These are phyloP conservation scores for Dendrocopos noguchii DNA, from an alignment of 2,113 vertebrate species.

Conservation along the genomic window DNA sequence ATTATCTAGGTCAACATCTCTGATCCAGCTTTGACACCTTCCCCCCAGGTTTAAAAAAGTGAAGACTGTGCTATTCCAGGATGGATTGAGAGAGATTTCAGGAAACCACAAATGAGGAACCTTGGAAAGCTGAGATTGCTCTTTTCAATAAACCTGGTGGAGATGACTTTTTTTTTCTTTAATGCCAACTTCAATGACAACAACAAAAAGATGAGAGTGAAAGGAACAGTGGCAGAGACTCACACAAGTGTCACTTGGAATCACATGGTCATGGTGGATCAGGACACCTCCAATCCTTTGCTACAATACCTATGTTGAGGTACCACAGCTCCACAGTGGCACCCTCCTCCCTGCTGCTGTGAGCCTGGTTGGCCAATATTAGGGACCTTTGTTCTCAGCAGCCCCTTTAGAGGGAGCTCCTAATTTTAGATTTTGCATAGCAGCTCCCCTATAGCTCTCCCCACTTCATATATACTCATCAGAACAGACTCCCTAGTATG, in stretches of 20 bases:
- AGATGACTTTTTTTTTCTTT: not conserved
- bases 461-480: fast-evolving
- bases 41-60: not conserved
- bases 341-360: not conserved
- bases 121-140: not conserved
- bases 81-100: not conserved
- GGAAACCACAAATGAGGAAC: not conserved
- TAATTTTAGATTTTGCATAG: not conserved
- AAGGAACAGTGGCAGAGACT: not conserved
- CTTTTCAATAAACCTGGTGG: not conserved
- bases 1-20: not conserved
- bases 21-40: not conserved
- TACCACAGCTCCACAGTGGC: not conserved
- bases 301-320: not conserved
- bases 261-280: not conserved
- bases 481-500: not conserved
- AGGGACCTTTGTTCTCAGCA: not conserved
- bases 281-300: not conserved
- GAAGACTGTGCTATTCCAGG: not conserved
- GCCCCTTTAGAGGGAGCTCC: not conserved
- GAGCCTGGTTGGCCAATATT: not conserved
- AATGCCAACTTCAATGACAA: not conserved
- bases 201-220: not conserved
- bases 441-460: not conserved
- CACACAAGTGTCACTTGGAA: not conserved